phyloP scores from a whole-genome alignment of 2,113 vertebrate species.

The Sus scrofa region DNA sequence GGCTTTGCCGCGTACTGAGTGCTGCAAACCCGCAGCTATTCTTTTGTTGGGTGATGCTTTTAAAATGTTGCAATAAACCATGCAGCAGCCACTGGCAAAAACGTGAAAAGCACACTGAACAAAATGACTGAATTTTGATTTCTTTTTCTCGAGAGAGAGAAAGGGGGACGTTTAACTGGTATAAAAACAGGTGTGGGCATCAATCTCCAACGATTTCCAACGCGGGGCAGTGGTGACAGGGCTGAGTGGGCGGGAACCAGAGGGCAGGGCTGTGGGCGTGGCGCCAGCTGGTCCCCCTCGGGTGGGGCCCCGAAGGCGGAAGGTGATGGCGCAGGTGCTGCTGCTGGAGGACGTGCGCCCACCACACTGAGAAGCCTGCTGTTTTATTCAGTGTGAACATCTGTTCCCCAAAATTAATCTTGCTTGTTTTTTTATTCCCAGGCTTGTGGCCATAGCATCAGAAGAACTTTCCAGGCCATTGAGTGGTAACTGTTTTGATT shows the following conservation, averaged over 20 bases:
- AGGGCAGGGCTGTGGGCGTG: background rate
- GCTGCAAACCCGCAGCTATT: background rate
- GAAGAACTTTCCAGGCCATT: rapidly evolving
- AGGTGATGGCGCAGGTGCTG: rapidly evolving
- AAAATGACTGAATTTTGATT: rapidly evolving
- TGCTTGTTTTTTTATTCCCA: rapidly evolving
- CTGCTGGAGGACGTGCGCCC: rapidly evolving
- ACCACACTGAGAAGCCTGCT: rapidly evolving
- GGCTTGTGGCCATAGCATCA: rapidly evolving
- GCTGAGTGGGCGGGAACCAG: rapidly evolving
- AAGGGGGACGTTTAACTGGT: rapidly evolving
- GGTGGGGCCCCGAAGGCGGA: background rate
- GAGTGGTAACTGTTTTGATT: rapidly evolving
- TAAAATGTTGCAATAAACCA: background rate
- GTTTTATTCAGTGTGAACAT: rapidly evolving
- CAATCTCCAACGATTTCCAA: rapidly evolving
- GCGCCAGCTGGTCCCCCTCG: background rate
- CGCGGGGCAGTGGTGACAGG: rapidly evolving
- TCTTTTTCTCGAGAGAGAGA: background rate
- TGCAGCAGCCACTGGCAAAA: background rate
- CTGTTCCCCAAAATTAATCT: background rate
- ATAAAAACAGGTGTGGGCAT: rapidly evolving
- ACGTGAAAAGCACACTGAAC: background rate
- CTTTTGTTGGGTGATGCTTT: background rate
- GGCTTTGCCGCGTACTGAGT: rapidly evolving